Base-by-base conservation (phyloP, 2,888 invertebrate genomes). In the Petrolisthes manimaculis region DNA sequence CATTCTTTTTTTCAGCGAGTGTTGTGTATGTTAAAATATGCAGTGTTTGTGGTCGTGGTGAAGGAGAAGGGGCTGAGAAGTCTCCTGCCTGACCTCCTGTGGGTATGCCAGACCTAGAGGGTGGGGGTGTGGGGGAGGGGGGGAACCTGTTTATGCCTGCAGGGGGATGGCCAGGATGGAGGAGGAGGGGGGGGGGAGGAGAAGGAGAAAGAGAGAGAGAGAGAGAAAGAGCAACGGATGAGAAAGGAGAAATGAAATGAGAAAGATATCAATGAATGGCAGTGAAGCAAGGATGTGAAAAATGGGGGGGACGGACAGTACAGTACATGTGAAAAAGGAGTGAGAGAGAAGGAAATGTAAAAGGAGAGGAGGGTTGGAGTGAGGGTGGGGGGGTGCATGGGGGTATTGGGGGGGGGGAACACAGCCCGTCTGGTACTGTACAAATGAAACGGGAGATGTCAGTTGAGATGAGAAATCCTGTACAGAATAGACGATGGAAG, bases 131-230 rank as follows among this genome's bases (percentile, higher is more conserved):
- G 37, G 37, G 37, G 37, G 37, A 37, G 37, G 37, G 18, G 69
- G 18, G 21, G 18, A n/a, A n/a, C 18, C 69, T n/a, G n/a, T n/a
- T 12, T n/a, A 9, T 69, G 69, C 21, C 21, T 69, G 21, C 69
- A 18, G 69, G n/a, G n/a, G 5, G 74, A 74, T 18, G 18, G 77
- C 18, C 18, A 8, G 77, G 51, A 51, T 18, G 77, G 51, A 51
- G 51, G 77, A 77, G 77, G 18, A 78, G 78, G 54, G 78, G 54
- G 78, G 18, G 78, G 54, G 78, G 53, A 53, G 53, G 78, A 78
- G 78, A 78, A 67, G 55, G 82, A 67, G 82, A 67, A 67, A 67
- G 67, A 82, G 82, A 61, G 81, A 82, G 82, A 71, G 82, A 69
- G 82, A 82, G 82, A 67, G 61, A 61, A 37, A 56, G 37, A 53